These are phyloP conservation scores for Trichacis sp. DNA, from an alignment of 2,888 invertebrate species.

Conservation along the genomic window DNA sequence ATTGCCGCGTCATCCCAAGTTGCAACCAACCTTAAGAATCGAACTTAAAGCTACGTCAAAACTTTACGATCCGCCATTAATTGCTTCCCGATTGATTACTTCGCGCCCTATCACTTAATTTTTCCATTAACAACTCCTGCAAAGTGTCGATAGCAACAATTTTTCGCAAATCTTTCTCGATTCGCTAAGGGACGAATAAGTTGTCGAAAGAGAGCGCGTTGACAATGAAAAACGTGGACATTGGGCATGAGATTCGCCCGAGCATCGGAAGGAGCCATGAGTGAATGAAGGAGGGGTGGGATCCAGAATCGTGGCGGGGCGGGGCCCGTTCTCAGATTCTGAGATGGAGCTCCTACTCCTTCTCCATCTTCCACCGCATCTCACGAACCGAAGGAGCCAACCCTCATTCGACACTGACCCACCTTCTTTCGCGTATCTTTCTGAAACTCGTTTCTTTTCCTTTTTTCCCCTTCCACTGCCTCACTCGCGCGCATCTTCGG, in stretches of 20 bases:
- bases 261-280: constrained; percentile 49
- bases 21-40: constrained; percentile 38
- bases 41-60: constrained; percentile 31
- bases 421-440: constrained; percentile 50
- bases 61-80: no score
- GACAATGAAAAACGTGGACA: constrained; percentile 21
- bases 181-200: background rate
- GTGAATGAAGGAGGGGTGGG: constrained; percentile 50
- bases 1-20: constrained; percentile 61
- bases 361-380: constrained; percentile 63
- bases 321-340: constrained; percentile 63
- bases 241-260: constrained; percentile 29
- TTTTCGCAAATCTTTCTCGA: no score
- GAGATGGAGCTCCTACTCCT: constrained; percentile 60
- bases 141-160: no score
- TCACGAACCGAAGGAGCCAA: constrained; percentile 56
- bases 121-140: no score
- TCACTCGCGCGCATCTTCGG: constrained; percentile 9
- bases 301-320: constrained; percentile 58
- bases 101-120: no score
- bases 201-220: background rate
- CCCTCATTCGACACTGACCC: constrained; percentile 57
- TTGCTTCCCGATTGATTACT: no score
- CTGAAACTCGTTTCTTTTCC: constrained; percentile 43
- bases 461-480: constrained; percentile 19